phyloP scores from a whole-genome alignment of 2,113 vertebrate genomes.

The Ciconia stormi region DNA sequence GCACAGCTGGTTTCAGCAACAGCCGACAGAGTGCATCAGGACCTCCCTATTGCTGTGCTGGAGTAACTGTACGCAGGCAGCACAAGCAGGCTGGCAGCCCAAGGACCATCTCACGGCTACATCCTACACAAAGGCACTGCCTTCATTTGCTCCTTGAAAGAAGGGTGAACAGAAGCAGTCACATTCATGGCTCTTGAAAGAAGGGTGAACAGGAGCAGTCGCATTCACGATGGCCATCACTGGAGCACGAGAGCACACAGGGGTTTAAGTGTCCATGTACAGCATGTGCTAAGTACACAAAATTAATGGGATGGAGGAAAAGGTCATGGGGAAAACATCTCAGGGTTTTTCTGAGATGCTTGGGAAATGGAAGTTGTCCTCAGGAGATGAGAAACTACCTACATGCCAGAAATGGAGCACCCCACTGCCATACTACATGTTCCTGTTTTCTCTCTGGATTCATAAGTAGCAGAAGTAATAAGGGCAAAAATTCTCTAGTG shows the following conservation, averaged over 20 bases:
- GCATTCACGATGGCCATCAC: not conserved
- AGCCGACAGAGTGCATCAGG: not conserved
- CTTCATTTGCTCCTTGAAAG: not conserved
- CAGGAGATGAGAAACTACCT: not conserved
- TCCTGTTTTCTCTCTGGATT: not conserved
- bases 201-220: not conserved
- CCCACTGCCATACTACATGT: not conserved
- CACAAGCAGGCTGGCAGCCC: not conserved
- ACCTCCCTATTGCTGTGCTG: not conserved
- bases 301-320: not conserved
- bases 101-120: rapidly evolving
- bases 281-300: not conserved
- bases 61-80: no score
- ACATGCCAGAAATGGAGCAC: not conserved
- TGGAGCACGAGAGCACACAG: not conserved
- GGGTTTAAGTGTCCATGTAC: not conserved
- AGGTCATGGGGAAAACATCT: not conserved
- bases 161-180: not conserved
- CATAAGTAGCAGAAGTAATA: not conserved
- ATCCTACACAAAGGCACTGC: not conserved
- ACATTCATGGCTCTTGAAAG: not conserved
- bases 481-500: not conserved
- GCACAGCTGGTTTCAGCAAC: not conserved
- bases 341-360: not conserved
- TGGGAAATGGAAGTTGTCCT: not conserved